These are phyloP conservation scores for Tachina grossa DNA, from an alignment of 2,888 invertebrate genomes.

Conservation along the genomic window DNA sequence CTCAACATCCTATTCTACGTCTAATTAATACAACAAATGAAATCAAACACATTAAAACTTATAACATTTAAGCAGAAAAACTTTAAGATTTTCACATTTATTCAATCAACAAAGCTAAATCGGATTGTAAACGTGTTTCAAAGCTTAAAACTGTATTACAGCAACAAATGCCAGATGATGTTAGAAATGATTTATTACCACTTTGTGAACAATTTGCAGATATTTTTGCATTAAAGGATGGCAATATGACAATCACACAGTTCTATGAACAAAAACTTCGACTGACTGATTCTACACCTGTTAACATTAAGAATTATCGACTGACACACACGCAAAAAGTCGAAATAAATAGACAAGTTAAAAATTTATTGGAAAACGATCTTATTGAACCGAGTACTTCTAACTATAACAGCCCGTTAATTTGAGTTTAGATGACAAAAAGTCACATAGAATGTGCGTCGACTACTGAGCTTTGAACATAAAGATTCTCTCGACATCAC, in stretches of 20 bases:
- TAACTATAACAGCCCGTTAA: background rate
- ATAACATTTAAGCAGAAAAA: background rate
- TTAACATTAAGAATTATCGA: constrained; percentile 16
- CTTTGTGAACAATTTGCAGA: background rate
- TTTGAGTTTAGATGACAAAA: background rate
- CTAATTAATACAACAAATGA: background rate
- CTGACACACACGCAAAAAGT: background rate
- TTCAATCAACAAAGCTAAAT: background rate
- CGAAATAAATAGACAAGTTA: too few species aligned
- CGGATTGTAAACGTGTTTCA: background rate
- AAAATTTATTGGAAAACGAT: too few species aligned
- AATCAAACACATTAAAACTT: background rate
- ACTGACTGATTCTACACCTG: background rate
- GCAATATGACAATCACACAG: constrained; percentile 20
- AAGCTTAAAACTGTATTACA: background rate
- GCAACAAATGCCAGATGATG: background rate
- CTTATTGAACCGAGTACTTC: too few species aligned
- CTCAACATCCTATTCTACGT: too few species aligned
- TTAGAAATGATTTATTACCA: background rate
- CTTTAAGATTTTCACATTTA: background rate
- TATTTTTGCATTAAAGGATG: constrained; percentile 6
- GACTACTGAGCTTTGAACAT: background rate
- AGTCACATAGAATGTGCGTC: background rate
- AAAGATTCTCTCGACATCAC: background rate
- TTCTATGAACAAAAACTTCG: constrained; percentile 37